These are phyloP conservation scores for Tadarida brasiliensis DNA, from an alignment of 2,797 vertebrate species.

Conservation along the genomic window DNA sequence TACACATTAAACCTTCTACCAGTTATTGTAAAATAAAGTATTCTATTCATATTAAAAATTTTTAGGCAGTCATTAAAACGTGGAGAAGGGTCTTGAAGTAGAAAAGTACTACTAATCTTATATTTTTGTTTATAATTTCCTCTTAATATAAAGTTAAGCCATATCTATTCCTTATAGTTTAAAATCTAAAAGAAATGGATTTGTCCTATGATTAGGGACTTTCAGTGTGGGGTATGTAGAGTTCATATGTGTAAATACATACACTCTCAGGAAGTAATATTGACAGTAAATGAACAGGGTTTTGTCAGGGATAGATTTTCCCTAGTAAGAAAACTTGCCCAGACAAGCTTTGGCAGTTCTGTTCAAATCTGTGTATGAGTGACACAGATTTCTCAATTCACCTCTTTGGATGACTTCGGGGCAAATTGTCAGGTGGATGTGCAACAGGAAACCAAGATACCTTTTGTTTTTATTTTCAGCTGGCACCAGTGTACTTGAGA, in stretches of 20 bases:
- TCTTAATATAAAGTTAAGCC: conserved; percentile 8
- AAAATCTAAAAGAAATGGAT: conserved; percentile 21
- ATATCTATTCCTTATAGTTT: background rate
- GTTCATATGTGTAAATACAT: background rate
- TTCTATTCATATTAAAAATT: background rate
- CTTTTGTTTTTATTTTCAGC: conserved; percentile 60
- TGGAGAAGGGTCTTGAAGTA: background rate
- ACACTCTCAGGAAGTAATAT: conserved; percentile 6
- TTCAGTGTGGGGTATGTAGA: background rate
- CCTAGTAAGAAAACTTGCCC: conserved; percentile 59
- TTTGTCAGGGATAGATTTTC: conserved; percentile 45
- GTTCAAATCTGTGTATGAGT: conserved; percentile 57
- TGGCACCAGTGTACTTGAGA: conserved; percentile 12
- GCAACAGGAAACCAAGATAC: background rate
- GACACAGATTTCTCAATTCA: conserved; percentile 72
- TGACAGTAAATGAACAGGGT: conserved; percentile 27
- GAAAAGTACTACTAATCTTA: conserved; percentile 3
- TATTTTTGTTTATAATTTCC: background rate
- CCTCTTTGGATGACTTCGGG: conserved; percentile 55
- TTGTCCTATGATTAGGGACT: background rate
- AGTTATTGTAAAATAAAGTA: conserved; percentile 51
- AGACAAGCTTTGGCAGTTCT: conserved; percentile 53
- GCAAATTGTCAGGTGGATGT: conserved; percentile 62
- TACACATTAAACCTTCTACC: background rate
- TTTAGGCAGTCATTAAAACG: conserved; percentile 27